Evolutionary conservation across 2,888 invertebrate species (phyloP).

Genomic region (Papilio elwesi): DNA sequence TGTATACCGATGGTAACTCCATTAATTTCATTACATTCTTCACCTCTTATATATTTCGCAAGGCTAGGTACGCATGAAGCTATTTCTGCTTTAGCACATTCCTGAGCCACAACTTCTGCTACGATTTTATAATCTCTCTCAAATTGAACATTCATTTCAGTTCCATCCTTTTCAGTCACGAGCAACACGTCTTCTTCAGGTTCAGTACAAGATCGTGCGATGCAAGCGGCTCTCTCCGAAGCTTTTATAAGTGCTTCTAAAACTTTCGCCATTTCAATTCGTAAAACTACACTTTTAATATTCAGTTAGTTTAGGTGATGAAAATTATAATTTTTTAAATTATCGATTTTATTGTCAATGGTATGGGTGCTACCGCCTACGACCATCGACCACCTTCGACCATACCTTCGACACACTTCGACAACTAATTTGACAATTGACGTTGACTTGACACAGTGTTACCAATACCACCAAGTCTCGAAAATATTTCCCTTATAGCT

Average conservation of each 20-base stretch:
- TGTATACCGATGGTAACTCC: conserved; percentile 85
- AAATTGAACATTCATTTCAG: conserved; percentile 94
- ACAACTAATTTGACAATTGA: too few relatives aligned
- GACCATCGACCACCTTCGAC: too few relatives aligned
- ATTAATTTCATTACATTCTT: conserved; percentile 74
- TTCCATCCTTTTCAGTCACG: conserved; percentile 91
- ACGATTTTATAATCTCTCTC: conserved; percentile 96
- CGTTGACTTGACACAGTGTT: too few relatives aligned
- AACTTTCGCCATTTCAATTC: conserved; percentile 64
- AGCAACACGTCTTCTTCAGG: conserved; percentile 87
- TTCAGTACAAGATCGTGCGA: conserved; percentile 91
- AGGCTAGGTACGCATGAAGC: conserved; percentile 59
- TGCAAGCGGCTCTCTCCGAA: conserved; percentile 92
- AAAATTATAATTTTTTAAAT: too few relatives aligned
- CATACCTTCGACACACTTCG: too few relatives aligned
- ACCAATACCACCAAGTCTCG: too few relatives aligned
- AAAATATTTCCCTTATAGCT: too few relatives aligned
- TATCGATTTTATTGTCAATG: too few relatives aligned
- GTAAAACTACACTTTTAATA: neutral
- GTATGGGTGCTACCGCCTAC: too few relatives aligned
- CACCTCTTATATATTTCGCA: conserved; percentile 66
- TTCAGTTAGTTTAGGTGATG: too few relatives aligned
- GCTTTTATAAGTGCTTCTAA: conserved; percentile 87
- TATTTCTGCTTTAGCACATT: conserved; percentile 83
- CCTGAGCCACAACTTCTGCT: conserved; percentile 97